Base-by-base conservation (phyloP, 2,888 invertebrate genomes). In the Tortricodes alternella region DNA sequence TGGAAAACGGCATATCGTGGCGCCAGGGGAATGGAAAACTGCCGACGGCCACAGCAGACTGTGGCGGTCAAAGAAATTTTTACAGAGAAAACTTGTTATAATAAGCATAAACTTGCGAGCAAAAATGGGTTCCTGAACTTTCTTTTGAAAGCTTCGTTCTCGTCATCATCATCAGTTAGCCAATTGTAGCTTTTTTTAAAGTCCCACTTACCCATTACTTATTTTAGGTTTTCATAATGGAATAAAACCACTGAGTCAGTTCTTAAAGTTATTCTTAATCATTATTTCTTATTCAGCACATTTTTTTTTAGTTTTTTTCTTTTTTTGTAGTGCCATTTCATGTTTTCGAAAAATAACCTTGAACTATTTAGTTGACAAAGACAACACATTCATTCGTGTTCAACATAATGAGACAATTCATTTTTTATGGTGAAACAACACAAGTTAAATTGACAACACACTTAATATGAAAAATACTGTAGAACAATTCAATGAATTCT, bases 241-340 rank as follows among this genome's bases (percentile, higher is more conserved):
- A 86, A 87, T 86, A 76, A 87, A 86, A 87, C 85, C 75, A 79
- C 70, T 62, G 49, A 60, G 61, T 64, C 61, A 52, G 51, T 74
- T 78, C 85, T 82, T 87, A 86, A 78, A 75, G 76, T 79, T 85
- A 85, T 77, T 71, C 79, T 80, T 80, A 80, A 67, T 73, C 74
- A 78, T 72, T 76, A 78, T 76, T 78, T 79, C 66, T 78, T 74
- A 74, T 78, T 64, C 67, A 66, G 69, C 69, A 78, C 75, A 76
- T 71, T 74, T 70, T 70, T 64, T 67, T 67, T 58, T 44, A 58
- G 62, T 67, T 68, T 63, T 18, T 39, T 58, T 49, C 58, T 37
- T 55, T 62, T 62, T 62, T 44, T 59, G 41, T 58, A 62, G 67
- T 73, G 70, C 66, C 50, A 68, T 70, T 65, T 71, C 64, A 55